phyloP scores from a whole-genome alignment of 1,140 invertebrate genomes.

The Zaprionus africanus region DNA sequence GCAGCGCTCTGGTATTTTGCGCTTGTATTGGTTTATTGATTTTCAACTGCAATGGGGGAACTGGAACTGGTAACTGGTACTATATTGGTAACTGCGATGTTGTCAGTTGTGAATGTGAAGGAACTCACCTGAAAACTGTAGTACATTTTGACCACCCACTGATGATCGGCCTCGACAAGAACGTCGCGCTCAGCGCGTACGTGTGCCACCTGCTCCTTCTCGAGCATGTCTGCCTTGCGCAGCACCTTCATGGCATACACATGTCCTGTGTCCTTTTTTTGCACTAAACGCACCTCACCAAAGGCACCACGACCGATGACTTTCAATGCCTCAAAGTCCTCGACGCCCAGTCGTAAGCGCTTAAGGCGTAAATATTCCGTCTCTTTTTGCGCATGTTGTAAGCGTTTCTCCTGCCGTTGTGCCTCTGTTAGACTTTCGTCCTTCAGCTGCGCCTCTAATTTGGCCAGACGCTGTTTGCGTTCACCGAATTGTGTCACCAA shows the following conservation, averaged over 20 bases:
- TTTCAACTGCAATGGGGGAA: conserved; percentile 49
- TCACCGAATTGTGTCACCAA: conserved; percentile 98
- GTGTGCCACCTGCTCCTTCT: conserved; percentile 99
- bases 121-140: conserved; percentile 94
- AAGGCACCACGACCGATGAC: conserved; percentile 98
- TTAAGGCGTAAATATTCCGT: conserved; percentile 99
- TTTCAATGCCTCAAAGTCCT: conserved; percentile 99
- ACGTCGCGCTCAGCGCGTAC: conserved; percentile 99
- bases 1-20: conserved; percentile 56
- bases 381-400: conserved; percentile 98
- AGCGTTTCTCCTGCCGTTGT: conserved; percentile 94
- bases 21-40: conserved; percentile 80
- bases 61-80: conserved; percentile 2
- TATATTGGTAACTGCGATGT: neutral
- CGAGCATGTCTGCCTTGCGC: conserved; percentile 99
- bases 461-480: conserved; percentile 95
- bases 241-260: conserved; percentile 99
- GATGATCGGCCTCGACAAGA: conserved; percentile 99
- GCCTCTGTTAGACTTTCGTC: conserved; percentile 95
- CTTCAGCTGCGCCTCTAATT: conserved; percentile 96
- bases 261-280: conserved; percentile 99
- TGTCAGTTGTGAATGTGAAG: neutral
- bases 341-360: conserved; percentile 97
- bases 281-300: conserved; percentile 98
- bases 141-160: conserved; percentile 99